Conservation (phyloP, 2,113 vertebrate species). For the Mola mola region DNA sequence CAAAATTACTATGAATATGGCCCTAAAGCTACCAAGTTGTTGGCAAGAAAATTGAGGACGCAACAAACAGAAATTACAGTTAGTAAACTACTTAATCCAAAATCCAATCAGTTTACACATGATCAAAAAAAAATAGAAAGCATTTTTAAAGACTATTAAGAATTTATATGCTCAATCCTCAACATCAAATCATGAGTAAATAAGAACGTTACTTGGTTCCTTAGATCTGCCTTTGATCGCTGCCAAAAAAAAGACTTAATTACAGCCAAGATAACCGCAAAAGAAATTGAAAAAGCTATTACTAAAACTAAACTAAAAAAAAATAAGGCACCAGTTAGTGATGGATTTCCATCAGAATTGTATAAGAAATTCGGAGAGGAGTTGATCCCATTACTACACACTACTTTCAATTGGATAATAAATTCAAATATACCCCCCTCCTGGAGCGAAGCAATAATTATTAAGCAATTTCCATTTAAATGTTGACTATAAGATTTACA, state of each 20-base stretch:
- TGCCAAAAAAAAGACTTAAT: not conserved
- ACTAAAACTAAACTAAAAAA: not conserved
- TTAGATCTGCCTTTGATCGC: constrained; percentile 1
- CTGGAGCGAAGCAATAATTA: too few relatives aligned
- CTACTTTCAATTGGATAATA: not conserved
- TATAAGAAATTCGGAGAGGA: constrained; percentile 1
- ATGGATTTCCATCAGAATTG: not conserved
- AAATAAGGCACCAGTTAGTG: not conserved
- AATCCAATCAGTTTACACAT: not conserved
- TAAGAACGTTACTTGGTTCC: too few relatives aligned
- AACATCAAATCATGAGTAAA: not conserved
- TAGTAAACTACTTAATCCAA: not conserved
- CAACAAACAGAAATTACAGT: not conserved
- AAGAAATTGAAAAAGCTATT: not conserved
- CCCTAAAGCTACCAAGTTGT: not conserved
- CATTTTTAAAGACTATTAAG: not conserved
- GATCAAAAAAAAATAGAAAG: not conserved
- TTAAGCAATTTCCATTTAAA: not conserved
- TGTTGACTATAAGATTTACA: not conserved
- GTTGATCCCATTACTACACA: not conserved
- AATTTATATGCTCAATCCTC: not conserved
- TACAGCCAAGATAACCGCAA: not conserved
- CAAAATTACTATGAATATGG: constrained; percentile 2
- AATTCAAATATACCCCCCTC: too few relatives aligned
- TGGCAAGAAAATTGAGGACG: not conserved